Conservation (phyloP, 1,140 invertebrate species). For the Drosophila punjabiensis region DNA sequence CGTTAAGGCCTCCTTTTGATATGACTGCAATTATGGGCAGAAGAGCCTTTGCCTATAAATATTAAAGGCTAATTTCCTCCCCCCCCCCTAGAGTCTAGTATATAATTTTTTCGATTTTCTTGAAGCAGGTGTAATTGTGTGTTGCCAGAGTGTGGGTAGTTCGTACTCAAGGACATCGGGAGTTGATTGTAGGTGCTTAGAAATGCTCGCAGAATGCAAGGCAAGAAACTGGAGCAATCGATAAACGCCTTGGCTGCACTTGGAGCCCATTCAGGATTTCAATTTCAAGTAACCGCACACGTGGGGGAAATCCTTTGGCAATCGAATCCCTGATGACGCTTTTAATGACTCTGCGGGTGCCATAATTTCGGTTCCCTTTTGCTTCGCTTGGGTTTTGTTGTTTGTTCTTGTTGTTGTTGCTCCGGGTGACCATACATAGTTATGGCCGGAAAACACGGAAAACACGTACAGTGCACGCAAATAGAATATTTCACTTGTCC, state of each 20-base stretch:
- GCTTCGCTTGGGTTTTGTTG: neutral
- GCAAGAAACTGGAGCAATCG: conserved; percentile 54
- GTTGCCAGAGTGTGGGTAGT: neutral
- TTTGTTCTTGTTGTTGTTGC: conserved; percentile 23
- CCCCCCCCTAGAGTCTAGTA: conserved; percentile 6
- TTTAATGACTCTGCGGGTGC: conserved; percentile 44
- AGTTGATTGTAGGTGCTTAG: conserved; percentile 37
- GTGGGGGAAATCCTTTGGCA: conserved; percentile 30
- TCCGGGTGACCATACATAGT: conserved; percentile 38
- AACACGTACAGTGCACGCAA: conserved; percentile 35
- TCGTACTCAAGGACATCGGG: conserved; percentile 24
- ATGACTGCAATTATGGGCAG: neutral
- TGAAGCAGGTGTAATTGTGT: conserved; percentile 33
- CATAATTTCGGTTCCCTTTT: conserved; percentile 19
- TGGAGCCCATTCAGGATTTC: conserved; percentile 16
- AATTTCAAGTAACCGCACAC: conserved; percentile 8
- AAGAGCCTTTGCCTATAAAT: conserved; percentile 38
- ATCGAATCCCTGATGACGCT: conserved; percentile 21
- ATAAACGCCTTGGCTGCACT: conserved; percentile 30
- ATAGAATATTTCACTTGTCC: conserved; percentile 42
- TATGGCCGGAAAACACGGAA: conserved; percentile 46
- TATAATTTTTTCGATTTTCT: conserved; percentile 46
- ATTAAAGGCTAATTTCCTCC: conserved; percentile 52
- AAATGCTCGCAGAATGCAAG: conserved; percentile 33
- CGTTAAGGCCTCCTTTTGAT: neutral